phyloP scores from a whole-genome alignment of 2,888 invertebrate species.

The Myathropa florea region DNA sequence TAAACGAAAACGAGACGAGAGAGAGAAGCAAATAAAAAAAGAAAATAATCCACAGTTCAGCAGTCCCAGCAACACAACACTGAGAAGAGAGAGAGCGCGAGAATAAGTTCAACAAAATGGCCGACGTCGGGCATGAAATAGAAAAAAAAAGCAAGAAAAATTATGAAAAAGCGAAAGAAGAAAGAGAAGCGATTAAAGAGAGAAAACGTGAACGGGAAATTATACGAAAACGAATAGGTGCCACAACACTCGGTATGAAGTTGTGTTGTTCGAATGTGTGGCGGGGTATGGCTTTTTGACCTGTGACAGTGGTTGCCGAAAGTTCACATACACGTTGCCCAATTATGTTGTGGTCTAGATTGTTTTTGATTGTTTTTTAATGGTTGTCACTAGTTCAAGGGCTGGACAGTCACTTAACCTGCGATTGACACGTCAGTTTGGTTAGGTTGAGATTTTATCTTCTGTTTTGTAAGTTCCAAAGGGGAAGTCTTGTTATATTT shows the following conservation, averaged over 20 bases:
- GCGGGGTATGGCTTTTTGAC: neutral
- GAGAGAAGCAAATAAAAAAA: constrained; percentile 27
- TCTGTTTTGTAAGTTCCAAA: neutral
- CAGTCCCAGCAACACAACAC: constrained; percentile 1
- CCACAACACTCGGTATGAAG: constrained; percentile 40
- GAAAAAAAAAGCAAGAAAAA: constrained; percentile 9
- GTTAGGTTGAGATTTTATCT: neutral
- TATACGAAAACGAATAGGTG: constrained; percentile 45
- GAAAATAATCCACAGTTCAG: constrained; percentile 46
- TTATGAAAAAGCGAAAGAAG: neutral
- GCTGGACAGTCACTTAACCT: neutral
- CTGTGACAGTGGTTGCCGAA: neutral
- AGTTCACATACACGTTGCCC: neutral
- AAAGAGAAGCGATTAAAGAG: constrained; percentile 18
- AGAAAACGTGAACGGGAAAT: constrained; percentile 65
- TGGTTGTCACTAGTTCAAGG: neutral
- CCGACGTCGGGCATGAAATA: constrained; percentile 48
- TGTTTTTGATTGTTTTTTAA: neutral
- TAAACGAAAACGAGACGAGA: constrained; percentile 21
- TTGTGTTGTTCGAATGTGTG: constrained; percentile 11
- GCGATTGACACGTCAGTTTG: neutral
- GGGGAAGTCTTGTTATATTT: neutral
- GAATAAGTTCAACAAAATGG: constrained; percentile 63
- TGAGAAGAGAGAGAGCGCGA: neutral
- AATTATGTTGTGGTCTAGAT: neutral